Percentiles rank a stretch among this genome's conserved stretches.
These are phyloP conservation scores for Tonatia bakeri DNA, from an alignment of 2,113 vertebrate genomes.

Conservation along the genomic window DNA sequence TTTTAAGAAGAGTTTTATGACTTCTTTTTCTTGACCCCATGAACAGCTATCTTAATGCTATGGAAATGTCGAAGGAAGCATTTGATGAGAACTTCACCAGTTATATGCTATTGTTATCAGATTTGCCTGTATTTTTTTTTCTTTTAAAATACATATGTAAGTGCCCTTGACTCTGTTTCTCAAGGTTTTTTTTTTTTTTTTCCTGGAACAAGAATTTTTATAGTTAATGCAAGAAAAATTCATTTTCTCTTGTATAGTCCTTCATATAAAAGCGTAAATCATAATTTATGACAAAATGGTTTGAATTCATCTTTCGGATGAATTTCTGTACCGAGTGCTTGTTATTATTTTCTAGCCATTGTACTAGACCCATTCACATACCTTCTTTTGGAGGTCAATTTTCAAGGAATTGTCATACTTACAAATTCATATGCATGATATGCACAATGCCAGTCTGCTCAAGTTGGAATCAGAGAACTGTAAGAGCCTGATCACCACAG, in stretches of 20 bases:
- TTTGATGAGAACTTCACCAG: neutral
- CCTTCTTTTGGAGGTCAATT: conserved; percentile 20
- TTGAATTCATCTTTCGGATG: conserved; percentile 15
- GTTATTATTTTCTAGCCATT: conserved; percentile 12
- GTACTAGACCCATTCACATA: neutral
- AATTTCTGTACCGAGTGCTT: neutral
- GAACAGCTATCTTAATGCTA: neutral
- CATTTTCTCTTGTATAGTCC: neutral
- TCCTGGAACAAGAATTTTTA: neutral
- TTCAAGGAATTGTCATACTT: conserved; percentile 27
- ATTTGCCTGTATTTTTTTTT: neutral
- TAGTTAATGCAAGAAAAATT: neutral
- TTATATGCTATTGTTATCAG: neutral
- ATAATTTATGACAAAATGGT: conserved; percentile 16
- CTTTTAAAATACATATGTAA: neutral
- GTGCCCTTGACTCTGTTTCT: neutral
- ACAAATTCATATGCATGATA: neutral
- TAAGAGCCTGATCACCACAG: neutral
- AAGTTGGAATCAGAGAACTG: neutral
- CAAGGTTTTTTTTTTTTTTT: neutral
- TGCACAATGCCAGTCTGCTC: neutral
- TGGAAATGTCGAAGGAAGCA: neutral
- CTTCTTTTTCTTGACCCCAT: neutral
- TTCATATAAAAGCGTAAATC: conserved; percentile 13
- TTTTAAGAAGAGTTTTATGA: neutral